A percentile compares a stretch with the other conserved stretches of the same genome.
Conservation (phyloP, 2,797 vertebrate genomes). For the Chromis chromis region DNA sequence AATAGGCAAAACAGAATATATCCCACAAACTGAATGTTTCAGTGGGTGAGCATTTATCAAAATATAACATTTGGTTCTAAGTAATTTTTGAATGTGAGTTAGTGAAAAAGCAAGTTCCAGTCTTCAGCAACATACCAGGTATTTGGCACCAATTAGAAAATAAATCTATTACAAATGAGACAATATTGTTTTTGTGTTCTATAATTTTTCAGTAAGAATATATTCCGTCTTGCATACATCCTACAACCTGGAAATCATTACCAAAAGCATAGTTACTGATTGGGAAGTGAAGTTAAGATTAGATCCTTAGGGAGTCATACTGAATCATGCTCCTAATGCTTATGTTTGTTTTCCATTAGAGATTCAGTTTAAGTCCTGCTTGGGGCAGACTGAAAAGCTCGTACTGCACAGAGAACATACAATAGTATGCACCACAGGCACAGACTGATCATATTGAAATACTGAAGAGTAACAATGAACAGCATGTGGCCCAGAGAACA, state of each 20-base stretch:
- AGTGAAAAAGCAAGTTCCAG: background rate
- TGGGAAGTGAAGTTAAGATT: slow-evolving; percentile 1
- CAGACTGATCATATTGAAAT: slow-evolving; percentile 18
- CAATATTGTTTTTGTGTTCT: background rate
- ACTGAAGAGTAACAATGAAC: slow-evolving; percentile 2
- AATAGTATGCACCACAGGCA: slow-evolving; percentile 7
- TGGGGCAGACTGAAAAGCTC: background rate
- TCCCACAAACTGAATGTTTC: background rate
- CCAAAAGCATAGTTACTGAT: slow-evolving; percentile 22
- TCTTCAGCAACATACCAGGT: background rate
- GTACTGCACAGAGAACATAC: slow-evolving; percentile 12
- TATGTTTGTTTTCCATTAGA: slow-evolving; percentile 13
- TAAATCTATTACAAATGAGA: too few species aligned
- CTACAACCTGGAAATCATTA: background rate
- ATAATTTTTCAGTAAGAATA: background rate
- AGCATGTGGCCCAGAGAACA: slow-evolving; percentile 33
- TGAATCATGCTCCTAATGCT: background rate
- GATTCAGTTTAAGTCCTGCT: background rate
- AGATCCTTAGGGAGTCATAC: background rate
- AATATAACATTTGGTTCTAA: slow-evolving; percentile 19
- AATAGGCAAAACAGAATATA: slow-evolving; percentile 7
- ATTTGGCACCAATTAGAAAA: background rate
- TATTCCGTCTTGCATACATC: slow-evolving; percentile 1
- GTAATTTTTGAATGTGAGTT: slow-evolving; percentile 25
- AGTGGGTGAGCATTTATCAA: background rate